Conservation (phyloP, 2,113 vertebrate species). For the Phrynocephalus versicolor region DNA sequence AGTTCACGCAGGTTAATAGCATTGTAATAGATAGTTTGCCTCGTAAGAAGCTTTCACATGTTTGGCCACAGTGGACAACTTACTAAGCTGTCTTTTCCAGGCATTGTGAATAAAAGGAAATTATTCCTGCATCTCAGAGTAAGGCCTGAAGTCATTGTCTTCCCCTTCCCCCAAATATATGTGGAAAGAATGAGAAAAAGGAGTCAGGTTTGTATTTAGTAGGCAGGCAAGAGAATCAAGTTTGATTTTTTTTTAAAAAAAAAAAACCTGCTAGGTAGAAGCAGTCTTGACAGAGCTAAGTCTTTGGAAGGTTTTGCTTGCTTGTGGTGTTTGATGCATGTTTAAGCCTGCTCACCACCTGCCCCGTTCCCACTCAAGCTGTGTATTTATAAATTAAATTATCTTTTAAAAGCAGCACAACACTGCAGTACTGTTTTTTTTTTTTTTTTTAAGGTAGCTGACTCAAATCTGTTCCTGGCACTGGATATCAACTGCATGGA, state of each 20-base stretch:
- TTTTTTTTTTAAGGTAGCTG: background rate
- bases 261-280: background rate
- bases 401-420: background rate
- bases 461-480: background rate
- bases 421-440: background rate
- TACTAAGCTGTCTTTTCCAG: background rate
- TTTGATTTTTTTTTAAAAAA: background rate
- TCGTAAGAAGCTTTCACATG: background rate
- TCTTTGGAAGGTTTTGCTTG: background rate
- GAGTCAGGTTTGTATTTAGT: background rate
- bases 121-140: background rate
- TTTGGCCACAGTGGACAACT: too few species aligned
- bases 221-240: background rate
- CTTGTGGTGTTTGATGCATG: background rate
- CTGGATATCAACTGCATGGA: background rate
- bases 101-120: background rate
- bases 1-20: constrained; percentile 1
- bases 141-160: background rate
- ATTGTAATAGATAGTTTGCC: background rate
- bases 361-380: background rate
- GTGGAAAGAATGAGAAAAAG: background rate
- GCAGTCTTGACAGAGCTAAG: background rate
- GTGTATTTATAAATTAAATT: background rate
- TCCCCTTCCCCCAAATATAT: background rate
- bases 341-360: background rate